Evolutionary conservation across 2,888 invertebrate genomes (phyloP).

Genomic region (Cosmia trapezina): DNA sequence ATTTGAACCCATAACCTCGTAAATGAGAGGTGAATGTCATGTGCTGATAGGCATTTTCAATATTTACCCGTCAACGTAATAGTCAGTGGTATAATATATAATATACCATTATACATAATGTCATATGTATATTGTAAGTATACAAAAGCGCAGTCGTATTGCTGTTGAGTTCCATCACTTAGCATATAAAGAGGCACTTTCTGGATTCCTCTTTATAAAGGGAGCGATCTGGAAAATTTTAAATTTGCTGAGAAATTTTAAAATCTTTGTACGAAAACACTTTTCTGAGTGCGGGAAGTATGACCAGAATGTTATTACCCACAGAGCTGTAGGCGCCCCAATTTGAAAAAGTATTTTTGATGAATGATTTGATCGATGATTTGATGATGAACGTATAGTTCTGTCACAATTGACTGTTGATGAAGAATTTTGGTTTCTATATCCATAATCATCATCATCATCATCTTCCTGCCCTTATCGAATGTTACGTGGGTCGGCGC

Average conservation of each 20-base stretch:
- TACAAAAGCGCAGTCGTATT: conserved; percentile 43
- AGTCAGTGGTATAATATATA: no score
- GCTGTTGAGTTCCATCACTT: conserved; percentile 58
- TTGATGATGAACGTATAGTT: no score
- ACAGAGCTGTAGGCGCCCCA: not conserved
- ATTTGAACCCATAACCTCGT: no score
- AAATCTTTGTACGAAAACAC: conserved; percentile 36
- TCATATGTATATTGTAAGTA: conserved; percentile 17
- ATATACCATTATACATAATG: no score
- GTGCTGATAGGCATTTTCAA: not conserved
- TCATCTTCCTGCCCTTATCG: no score
- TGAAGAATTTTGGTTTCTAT: no score
- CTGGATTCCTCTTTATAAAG: conserved; percentile 57
- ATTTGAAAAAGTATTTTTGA: not conserved
- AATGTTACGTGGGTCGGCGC: no score
- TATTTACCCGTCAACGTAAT: not conserved
- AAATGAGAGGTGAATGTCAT: no score
- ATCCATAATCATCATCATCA: no score
- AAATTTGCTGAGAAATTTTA: conserved; percentile 52
- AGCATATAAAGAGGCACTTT: conserved; percentile 68
- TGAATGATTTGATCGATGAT: no score
- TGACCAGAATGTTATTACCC: conserved; percentile 3
- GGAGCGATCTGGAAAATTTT: conserved; percentile 49
- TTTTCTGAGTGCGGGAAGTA: conserved; percentile 7
- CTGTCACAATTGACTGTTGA: no score